A percentile compares a stretch with the other conserved stretches of the same genome.
Evolutionary conservation across 1,140 invertebrate species (phyloP).

Genomic region (Aphis gossypii): DNA sequence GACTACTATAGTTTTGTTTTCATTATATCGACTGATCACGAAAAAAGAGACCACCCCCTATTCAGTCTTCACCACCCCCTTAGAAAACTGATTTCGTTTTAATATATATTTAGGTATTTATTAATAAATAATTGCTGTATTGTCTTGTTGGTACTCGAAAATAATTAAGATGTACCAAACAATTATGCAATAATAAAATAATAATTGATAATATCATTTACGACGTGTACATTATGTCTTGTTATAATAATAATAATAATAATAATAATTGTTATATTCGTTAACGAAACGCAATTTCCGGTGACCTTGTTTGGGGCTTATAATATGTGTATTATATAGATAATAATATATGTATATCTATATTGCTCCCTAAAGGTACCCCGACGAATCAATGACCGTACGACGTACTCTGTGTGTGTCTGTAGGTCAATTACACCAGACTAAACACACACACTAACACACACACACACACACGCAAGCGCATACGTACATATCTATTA

Average conservation of each 20-base stretch:
- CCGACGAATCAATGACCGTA: slow-evolving; percentile 50
- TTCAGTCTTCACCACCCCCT: too few relatives aligned
- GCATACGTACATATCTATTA: not conserved
- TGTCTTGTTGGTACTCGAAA: not conserved
- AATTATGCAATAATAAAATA: not conserved
- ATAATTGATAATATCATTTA: not conserved
- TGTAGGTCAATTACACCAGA: slow-evolving; percentile 56
- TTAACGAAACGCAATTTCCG: slow-evolving; percentile 31
- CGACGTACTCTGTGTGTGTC: slow-evolving; percentile 34
- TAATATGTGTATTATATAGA: not conserved
- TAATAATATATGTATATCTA: not conserved
- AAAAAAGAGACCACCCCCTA: too few relatives aligned
- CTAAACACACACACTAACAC: slow-evolving; percentile 20
- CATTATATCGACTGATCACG: not conserved
- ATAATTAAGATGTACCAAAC: not conserved
- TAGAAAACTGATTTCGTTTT: too few relatives aligned
- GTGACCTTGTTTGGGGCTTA: not conserved
- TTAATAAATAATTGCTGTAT: too few relatives aligned
- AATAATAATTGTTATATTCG: slow-evolving; percentile 8
- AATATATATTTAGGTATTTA: too few relatives aligned
- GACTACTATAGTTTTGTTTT: not conserved
- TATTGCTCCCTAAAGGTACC: slow-evolving; percentile 46
- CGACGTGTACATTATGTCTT: not conserved
- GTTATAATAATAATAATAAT: not conserved
- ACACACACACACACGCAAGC: not conserved